Evolutionary conservation across 2,888 invertebrate species (phyloP), one percentile per base, ranked within the genome.

Genomic region (Drosophila neotestacea): DNA sequence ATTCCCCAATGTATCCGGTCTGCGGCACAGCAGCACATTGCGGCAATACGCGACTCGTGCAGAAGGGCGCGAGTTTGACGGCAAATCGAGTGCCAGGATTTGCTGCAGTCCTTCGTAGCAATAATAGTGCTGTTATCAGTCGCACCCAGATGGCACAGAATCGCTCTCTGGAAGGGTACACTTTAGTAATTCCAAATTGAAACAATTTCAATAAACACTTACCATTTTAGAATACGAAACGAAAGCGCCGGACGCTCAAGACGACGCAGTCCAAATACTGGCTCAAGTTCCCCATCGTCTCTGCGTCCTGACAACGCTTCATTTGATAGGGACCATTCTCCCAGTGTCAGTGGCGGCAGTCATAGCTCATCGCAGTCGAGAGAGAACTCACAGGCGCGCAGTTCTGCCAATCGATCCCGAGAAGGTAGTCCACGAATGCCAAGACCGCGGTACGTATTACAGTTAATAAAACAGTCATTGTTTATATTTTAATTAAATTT

Each of bases 391-490:
- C 89, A 88, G 60, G 89, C 89, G 38, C 88, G 92, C 32, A 83
- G 89, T 22, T 79, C 86, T 4, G 79, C 70, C 0, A 71, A 88
- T 54, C 83, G 94, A 2, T 96, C 96, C 0, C 93, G 96, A 6
- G 96, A 96, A 27, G 94, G 94, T 13, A 96, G 96, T n/a, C 95
- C 95, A 0, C 93, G 94, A 70, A 93, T 95, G 93, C 96, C 96
- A 0, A 93, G 96, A 41, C 95, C 96, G 0, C 94, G 96, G 65
- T 92, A 70, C 44, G 64, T 70, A 3, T 39, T 16, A 16, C 16
- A 16, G 16, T 22, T 3, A 22, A 22, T 22, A n/a, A n/a, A 60
- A 44, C 10, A 38, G 1, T 27, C 10, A n/a, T 6, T 6, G 2
- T 7, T 11, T 10, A 2, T 22, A 22, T 2, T 22, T 22, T 3